These are phyloP conservation scores for Polyploca ridens DNA, from an alignment of 2,888 invertebrate species.

Conservation along the genomic window DNA sequence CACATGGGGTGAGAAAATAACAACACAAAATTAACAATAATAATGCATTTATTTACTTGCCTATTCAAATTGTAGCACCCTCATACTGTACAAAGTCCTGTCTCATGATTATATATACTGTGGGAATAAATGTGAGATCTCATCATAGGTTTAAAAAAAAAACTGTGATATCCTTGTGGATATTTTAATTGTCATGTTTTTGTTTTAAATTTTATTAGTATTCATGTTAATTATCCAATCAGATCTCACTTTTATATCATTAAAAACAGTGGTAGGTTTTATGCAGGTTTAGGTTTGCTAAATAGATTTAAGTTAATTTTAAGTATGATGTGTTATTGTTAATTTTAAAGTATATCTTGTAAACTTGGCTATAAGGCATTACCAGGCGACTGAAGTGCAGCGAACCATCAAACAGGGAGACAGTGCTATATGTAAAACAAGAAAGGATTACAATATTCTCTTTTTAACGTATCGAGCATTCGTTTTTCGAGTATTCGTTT, in stretches of 20 bases:
- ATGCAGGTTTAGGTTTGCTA: constrained; percentile 23
- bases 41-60: neutral
- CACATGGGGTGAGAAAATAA: neutral
- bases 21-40: neutral
- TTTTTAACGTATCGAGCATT: no score
- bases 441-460: no score
- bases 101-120: constrained; percentile 33
- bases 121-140: constrained; percentile 73
- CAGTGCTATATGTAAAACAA: no score
- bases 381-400: no score
- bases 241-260: constrained; percentile 63
- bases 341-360: neutral
- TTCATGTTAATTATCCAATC: constrained; percentile 42
- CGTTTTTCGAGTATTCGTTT: no score
- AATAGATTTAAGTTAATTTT: neutral
- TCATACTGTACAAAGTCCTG: neutral
- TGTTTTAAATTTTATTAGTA: neutral
- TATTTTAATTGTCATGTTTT: constrained; percentile 33
- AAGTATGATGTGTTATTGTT: neutral
- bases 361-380: neutral
- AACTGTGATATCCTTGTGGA: constrained; percentile 69
- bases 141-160: constrained; percentile 54
- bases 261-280: constrained; percentile 49
- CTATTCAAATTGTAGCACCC: neutral
- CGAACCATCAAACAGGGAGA: no score